A percentile compares a stretch with the other conserved stretches of the same genome.
Evolutionary conservation across 2,113 vertebrate genomes (phyloP).

Genomic region (Proteles cristata): DNA sequence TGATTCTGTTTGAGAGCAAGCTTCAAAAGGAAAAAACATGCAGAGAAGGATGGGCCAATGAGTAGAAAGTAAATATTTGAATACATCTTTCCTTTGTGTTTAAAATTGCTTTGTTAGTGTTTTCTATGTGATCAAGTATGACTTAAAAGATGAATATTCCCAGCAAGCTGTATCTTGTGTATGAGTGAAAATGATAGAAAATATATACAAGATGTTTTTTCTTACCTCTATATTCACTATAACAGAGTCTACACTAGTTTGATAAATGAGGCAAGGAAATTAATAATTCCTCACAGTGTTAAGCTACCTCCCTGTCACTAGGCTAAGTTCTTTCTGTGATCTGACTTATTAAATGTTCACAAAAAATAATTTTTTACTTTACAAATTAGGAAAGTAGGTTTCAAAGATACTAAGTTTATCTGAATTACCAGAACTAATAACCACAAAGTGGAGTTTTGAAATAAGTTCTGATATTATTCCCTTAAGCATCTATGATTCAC

Average conservation of each 20-base stretch:
- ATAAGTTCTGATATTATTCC: background rate
- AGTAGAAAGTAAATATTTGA: background rate
- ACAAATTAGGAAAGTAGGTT: background rate
- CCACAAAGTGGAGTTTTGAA: background rate
- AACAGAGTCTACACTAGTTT: background rate
- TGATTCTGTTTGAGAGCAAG: background rate
- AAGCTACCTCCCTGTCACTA: background rate
- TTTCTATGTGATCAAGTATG: background rate
- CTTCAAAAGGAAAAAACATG: background rate
- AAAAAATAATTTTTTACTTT: constrained; percentile 2
- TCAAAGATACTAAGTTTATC: background rate
- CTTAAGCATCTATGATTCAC: background rate
- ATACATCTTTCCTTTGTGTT: background rate
- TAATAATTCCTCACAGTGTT: background rate
- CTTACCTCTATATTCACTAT: background rate
- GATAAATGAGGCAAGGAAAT: background rate
- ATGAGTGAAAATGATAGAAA: background rate
- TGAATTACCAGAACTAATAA: background rate
- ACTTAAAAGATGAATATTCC: background rate
- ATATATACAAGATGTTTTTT: background rate
- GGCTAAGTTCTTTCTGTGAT: background rate
- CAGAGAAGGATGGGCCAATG: background rate
- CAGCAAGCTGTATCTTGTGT: background rate
- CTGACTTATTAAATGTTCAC: background rate
- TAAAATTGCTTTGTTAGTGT: background rate